Conservation (phyloP, 2,888 invertebrate species). For the Trichacis sp. region DNA sequence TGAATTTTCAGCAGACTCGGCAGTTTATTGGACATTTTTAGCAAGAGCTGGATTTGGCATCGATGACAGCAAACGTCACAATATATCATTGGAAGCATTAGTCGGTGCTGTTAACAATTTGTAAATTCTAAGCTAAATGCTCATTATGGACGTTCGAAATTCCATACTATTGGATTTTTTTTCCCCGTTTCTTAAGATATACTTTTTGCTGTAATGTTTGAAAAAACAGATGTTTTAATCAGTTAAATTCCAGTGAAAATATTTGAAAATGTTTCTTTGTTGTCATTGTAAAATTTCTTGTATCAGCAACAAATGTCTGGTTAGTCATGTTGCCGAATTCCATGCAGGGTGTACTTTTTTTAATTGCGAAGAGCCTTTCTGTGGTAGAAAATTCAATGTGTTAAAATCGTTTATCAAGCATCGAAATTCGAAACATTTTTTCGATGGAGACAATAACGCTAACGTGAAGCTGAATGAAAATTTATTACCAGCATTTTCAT, state of each 20-base stretch:
- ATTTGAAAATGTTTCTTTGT: slow-evolving; percentile 16
- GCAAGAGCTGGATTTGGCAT: not conserved
- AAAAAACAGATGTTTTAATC: no score
- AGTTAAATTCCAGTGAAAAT: no score
- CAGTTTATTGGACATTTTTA: slow-evolving; percentile 12
- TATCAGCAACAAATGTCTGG: not conserved
- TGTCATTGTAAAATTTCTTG: not conserved
- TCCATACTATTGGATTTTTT: no score
- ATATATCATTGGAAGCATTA: not conserved
- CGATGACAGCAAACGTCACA: not conserved
- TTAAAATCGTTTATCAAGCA: slow-evolving; percentile 4
- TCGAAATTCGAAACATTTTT: not conserved
- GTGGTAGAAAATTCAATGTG: not conserved
- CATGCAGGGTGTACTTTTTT: slow-evolving; percentile 6
- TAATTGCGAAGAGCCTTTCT: not conserved
- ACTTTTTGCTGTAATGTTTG: no score
- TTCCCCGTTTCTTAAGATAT: no score
- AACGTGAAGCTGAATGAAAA: no score
- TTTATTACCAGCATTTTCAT: no score
- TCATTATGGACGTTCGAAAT: no score
- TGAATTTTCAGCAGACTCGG: slow-evolving; percentile 4
- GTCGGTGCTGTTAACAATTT: not conserved
- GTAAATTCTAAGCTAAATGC: not conserved
- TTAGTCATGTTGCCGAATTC: slow-evolving; percentile 3
- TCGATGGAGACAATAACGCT: not conserved